phyloP scores from a whole-genome alignment of 2,797 vertebrate species.

The Phoebastria nigripes region DNA sequence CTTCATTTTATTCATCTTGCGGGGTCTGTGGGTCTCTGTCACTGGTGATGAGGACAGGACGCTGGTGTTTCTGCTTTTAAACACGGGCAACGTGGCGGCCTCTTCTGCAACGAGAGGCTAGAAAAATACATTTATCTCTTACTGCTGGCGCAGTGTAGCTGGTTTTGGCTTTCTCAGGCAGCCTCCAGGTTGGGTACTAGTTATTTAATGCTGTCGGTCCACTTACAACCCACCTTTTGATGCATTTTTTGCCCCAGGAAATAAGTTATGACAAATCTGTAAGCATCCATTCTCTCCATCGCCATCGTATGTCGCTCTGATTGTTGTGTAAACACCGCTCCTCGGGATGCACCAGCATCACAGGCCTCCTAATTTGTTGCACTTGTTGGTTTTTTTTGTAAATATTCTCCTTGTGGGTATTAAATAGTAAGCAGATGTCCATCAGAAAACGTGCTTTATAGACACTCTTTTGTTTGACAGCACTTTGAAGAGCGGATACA shows the following conservation, averaged over 20 bases:
- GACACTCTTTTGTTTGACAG: constrained; percentile 26
- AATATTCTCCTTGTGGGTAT: constrained; percentile 31
- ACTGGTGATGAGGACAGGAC: neutral
- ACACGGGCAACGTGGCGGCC: fast-evolving
- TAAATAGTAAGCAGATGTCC: constrained; percentile 43
- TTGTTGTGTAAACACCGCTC: neutral
- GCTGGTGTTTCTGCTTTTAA: neutral
- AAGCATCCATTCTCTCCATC: neutral
- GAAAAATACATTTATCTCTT: neutral
- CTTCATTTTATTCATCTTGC: neutral
- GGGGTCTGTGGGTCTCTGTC: neutral
- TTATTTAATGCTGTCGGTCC: neutral
- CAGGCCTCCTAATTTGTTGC: constrained; percentile 32
- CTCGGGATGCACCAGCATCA: neutral
- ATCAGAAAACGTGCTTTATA: constrained; percentile 6
- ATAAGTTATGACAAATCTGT: neutral
- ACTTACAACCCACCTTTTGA: neutral
- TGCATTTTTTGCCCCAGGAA: neutral
- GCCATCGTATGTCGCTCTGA: neutral
- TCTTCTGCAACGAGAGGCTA: neutral
- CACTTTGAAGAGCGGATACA: neutral
- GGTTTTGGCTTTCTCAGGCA: neutral
- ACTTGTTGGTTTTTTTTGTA: constrained; percentile 36
- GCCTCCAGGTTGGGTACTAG: neutral
- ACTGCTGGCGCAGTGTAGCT: neutral